Percentiles rank a stretch among this genome's conserved stretches.
These are phyloP conservation scores for Centruroides vittatus DNA, from an alignment of 1,140 invertebrate species.

Conservation along the genomic window DNA sequence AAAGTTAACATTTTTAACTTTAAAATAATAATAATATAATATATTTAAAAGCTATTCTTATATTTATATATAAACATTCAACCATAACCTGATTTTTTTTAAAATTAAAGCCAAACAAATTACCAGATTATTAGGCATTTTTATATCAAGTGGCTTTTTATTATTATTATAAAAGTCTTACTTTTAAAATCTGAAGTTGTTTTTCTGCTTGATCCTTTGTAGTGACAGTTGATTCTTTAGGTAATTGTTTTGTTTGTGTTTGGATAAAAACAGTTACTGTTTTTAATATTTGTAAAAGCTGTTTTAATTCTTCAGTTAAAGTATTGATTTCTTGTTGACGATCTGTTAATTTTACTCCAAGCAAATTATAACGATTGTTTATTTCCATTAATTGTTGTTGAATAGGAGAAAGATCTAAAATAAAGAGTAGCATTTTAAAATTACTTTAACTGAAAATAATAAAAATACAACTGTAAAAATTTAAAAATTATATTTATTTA, in stretches of 20 bases:
- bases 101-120: too few species aligned
- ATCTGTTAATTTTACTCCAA: conserved; percentile 75
- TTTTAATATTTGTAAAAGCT: conserved; percentile 66
- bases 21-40: too few species aligned
- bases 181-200: conserved; percentile 63
- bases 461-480: too few species aligned
- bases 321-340: conserved; percentile 70
- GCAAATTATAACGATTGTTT: conserved; percentile 73
- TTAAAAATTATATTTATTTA: too few species aligned
- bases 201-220: conserved; percentile 84
- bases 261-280: conserved; percentile 60
- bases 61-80: too few species aligned
- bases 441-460: too few species aligned
- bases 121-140: too few species aligned
- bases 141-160: too few species aligned
- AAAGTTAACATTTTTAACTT: too few species aligned
- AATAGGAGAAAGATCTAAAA: conserved; percentile 61
- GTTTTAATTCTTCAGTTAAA: conserved; percentile 62
- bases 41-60: too few species aligned
- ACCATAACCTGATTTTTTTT: too few species aligned
- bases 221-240: conserved; percentile 56
- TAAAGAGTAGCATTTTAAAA: too few species aligned
- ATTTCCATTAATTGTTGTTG: conserved; percentile 86
- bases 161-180: neutral
- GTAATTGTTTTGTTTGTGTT: conserved; percentile 56